These are phyloP conservation scores for Coremacera marginata DNA, from an alignment of 2,888 invertebrate species.

Conservation along the genomic window DNA sequence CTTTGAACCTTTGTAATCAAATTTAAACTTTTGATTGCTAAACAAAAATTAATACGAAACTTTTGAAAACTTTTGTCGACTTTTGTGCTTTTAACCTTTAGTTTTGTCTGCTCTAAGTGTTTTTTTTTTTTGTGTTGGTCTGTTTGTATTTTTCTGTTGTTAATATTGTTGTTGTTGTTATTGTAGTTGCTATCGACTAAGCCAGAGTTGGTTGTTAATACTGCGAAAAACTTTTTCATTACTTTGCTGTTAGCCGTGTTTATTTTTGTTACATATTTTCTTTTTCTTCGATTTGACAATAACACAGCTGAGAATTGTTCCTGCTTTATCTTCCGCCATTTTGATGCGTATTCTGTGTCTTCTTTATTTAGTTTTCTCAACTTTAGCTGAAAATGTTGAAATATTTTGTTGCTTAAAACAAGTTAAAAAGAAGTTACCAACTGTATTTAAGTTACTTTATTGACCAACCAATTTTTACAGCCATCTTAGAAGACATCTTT, in stretches of 20 bases:
- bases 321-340: not conserved
- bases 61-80: slow-evolving; percentile 23
- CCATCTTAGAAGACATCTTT: too few species aligned
- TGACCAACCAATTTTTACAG: too few species aligned
- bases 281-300: not conserved
- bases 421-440: slow-evolving; percentile 2
- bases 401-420: not conserved
- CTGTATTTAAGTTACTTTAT: not conserved
- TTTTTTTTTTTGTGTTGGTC: not conserved
- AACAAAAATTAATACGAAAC: slow-evolving; percentile 38
- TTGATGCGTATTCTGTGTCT: not conserved
- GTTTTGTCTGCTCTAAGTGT: slow-evolving; percentile 19
- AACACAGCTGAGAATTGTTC: not conserved
- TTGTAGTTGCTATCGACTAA: too few species aligned
- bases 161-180: not conserved
- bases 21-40: slow-evolving; percentile 39
- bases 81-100: slow-evolving; percentile 17
- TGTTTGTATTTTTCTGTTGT: too few species aligned
- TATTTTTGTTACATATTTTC: not conserved
- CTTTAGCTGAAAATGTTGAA: not conserved
- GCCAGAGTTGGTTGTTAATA: too few species aligned
- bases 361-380: not conserved
- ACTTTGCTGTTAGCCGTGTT: too few species aligned
- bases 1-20: slow-evolving; percentile 33
- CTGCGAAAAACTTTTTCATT: too few species aligned